phyloP scores from a whole-genome alignment of 2,113 vertebrate species.

The Hydropotes inermis region DNA sequence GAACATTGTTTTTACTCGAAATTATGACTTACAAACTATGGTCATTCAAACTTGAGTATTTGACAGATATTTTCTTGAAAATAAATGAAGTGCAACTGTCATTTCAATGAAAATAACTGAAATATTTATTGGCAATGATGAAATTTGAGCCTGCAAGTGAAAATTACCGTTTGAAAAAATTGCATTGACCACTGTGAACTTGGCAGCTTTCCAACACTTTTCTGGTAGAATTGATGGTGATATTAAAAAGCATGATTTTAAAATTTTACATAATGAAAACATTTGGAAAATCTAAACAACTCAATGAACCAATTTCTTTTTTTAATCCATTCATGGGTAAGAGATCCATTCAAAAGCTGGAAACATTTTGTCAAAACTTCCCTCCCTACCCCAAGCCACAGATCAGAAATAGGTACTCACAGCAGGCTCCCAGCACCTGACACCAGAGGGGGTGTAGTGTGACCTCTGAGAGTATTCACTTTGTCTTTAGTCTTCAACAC shows the following conservation, averaged over 20 bases:
- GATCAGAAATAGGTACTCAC: neutral
- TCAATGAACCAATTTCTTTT: neutral
- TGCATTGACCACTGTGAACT: neutral
- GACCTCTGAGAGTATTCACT: neutral
- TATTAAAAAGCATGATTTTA: neutral
- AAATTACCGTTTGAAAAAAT: neutral
- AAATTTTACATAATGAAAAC: neutral
- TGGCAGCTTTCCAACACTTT: neutral
- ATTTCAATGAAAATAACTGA: neutral
- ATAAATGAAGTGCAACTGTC: neutral
- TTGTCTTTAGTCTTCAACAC: neutral
- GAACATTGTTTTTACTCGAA: neutral
- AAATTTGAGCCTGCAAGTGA: neutral
- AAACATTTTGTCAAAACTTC: neutral
- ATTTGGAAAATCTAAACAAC: neutral
- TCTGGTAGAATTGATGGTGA: neutral
- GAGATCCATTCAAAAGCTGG: neutral
- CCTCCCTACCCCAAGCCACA: too few species aligned
- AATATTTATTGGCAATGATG: neutral
- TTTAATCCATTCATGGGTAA: neutral
- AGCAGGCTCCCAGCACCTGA: neutral
- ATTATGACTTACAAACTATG: neutral
- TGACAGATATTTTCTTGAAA: neutral
- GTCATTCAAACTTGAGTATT: neutral
- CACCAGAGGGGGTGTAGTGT: too few species aligned